These are phyloP conservation scores for Lacanobia wlatinum DNA, from an alignment of 2,888 invertebrate genomes.

Conservation along the genomic window DNA sequence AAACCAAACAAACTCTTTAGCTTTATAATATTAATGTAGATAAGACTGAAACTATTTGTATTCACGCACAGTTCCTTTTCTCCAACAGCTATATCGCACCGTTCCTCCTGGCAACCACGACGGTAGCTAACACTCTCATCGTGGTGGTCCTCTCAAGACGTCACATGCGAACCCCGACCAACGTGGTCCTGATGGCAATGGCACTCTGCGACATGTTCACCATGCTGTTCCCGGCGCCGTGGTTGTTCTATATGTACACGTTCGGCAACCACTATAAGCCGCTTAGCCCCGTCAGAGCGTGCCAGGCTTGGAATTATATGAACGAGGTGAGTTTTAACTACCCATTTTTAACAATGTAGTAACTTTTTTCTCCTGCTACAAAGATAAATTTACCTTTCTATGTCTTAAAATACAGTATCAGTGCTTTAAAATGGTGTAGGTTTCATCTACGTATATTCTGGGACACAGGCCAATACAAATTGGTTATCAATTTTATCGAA, in stretches of 20 bases:
- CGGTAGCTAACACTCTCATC: constrained; percentile 97
- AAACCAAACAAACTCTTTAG: too few species aligned
- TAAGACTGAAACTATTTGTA: not conserved
- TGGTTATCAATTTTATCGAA: too few species aligned
- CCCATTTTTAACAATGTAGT: not conserved
- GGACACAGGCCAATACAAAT: too few species aligned
- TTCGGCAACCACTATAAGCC: constrained; percentile 96
- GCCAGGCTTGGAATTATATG: constrained; percentile 95
- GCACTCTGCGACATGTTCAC: constrained; percentile 98
- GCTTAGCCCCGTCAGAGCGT: constrained; percentile 93
- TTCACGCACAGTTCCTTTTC: not conserved
- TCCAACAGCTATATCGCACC: constrained; percentile 93
- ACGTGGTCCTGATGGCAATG: constrained; percentile 98
- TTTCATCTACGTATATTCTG: too few species aligned
- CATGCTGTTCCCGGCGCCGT: constrained; percentile 96
- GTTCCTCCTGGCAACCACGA: constrained; percentile 95
- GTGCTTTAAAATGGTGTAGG: not conserved
- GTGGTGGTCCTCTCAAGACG: constrained; percentile 97
- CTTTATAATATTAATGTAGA: too few species aligned
- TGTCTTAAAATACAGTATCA: too few species aligned
- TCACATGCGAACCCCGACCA: constrained; percentile 98
- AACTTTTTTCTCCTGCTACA: not conserved
- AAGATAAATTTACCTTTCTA: not conserved
- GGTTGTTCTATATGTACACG: constrained; percentile 98
- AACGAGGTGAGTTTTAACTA: constrained; percentile 92